Percentiles rank a stretch among this genome's conserved stretches.
Conservation (phyloP, 35 echinoderm and acorn worm genomes). For the Heliocidaris tuberculata region DNA sequence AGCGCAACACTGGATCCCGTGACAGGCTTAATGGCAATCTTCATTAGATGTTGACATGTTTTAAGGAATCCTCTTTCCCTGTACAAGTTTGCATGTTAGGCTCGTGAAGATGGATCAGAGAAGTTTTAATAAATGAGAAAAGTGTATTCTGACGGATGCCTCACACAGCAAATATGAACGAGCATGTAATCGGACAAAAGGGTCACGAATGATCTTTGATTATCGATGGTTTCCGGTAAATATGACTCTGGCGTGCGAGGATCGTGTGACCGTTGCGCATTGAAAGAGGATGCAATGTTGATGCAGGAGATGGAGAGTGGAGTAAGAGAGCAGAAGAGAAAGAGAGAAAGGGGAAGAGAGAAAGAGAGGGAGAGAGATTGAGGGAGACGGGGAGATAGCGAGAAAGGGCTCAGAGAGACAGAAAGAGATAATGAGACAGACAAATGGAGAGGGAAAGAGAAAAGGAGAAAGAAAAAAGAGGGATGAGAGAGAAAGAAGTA, state of each 20-base stretch:
- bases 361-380: too few species aligned
- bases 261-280: background rate
- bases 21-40: too few species aligned
- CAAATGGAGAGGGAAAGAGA: background rate
- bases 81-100: background rate
- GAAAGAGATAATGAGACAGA: background rate
- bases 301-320: too few species aligned
- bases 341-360: too few species aligned
- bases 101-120: too few species aligned
- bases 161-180: background rate
- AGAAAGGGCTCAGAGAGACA: background rate
- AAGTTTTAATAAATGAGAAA: background rate
- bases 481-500: background rate
- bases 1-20: too few species aligned
- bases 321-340: too few species aligned
- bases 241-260: background rate
- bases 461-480: background rate
- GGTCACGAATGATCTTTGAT: background rate
- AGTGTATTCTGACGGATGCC: background rate
- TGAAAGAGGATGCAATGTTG: too few species aligned
- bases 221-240: background rate
- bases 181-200: background rate
- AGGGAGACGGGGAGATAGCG: background rate
- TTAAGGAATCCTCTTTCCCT: too few species aligned
- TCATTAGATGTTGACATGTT: too few species aligned